Evolutionary conservation across 2,888 invertebrate genomes (phyloP), one percentile per base, ranked within the genome.

Genomic region (Andrena minutula): DNA sequence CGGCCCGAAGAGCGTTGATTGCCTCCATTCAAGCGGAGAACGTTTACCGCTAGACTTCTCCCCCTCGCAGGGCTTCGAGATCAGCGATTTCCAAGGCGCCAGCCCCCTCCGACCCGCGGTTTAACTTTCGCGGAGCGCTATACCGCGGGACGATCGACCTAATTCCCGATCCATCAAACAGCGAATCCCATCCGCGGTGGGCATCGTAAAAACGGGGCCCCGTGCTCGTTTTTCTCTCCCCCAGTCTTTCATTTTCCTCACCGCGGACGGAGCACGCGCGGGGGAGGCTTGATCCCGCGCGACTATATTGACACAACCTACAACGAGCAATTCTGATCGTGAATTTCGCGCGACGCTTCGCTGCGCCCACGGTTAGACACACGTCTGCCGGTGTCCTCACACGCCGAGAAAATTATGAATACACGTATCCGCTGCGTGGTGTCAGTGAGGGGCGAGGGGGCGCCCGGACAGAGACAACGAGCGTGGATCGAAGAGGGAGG

Each of bases 301-400:
- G 49, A 53, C 41, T 79, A 66, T 84, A 83, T 87, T 77, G 85
- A 88, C 87, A 85, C 75, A 86, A 74, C 69, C 71, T 68, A 74
- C 79, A 85, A 68, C 72, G 87, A 76, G 64, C 84, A 79, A 79
- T 88, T 86, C 65, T 76, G 76, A 74, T 77, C 64, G 49, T 56
- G 69, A 77, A 79, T 75, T 81, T 76, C 49, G 64, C 26, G 64
- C 60, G 75, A 47, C 72, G 32, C 30, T 47, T 69, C 60, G 32
- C 47, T 28, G 74, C 66, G 60, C 53, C 47, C 35, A 41, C 56
- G 64, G 76, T 72, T 79, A 51, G 60, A 74, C 51, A 70, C 41
- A 41, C 49, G 60, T 35, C 30, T 30, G 58, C 12, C 64, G 41
- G 61, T 76, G 73, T 68, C 49, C 53, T 8, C 56, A 72, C 53